These are phyloP conservation scores for Cygnus buccinator DNA, from an alignment of 2,113 vertebrate species.

Conservation along the genomic window DNA sequence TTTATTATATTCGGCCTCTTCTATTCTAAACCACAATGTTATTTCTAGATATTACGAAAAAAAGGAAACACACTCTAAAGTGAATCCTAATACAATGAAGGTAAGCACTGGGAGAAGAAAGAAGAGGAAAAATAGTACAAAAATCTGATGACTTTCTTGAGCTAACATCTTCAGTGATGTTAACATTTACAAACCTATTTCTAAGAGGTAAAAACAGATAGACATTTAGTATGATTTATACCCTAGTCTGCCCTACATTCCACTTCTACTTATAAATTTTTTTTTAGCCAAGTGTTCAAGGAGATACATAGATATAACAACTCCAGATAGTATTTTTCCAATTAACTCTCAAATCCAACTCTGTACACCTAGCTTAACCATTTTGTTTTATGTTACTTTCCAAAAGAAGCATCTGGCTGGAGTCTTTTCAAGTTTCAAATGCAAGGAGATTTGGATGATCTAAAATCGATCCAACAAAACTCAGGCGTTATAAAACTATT, in stretches of 20 bases:
- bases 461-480: neutral
- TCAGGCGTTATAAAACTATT: neutral
- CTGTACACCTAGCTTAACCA: neutral
- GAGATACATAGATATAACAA: neutral
- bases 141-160: neutral
- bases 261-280: neutral
- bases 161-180: neutral
- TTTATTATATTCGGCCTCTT: neutral
- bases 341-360: neutral
- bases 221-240: neutral
- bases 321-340: neutral
- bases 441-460: neutral
- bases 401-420: neutral
- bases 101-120: neutral
- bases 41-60: neutral
- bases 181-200: neutral
- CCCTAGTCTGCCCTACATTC: neutral
- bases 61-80: neutral
- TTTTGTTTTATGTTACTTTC: neutral
- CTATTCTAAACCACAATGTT: neutral
- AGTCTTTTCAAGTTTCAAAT: neutral
- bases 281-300: neutral
- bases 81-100: fast-evolving
- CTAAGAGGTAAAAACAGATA: neutral
- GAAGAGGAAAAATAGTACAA: neutral